Conservation (phyloP, 1,140 invertebrate genomes). For the Rhopalosiphum padi region DNA sequence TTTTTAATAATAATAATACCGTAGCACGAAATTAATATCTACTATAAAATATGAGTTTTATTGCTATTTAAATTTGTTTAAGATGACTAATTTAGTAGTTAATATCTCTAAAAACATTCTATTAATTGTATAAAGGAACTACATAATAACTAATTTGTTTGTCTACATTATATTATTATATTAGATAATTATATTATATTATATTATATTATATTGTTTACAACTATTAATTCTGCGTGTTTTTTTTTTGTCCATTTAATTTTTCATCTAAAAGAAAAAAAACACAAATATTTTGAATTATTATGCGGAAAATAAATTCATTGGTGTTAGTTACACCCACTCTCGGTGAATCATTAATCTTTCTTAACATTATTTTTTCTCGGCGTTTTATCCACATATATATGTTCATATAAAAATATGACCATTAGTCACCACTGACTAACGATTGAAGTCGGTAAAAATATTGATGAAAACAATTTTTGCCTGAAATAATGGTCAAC, state of each 20-base stretch:
- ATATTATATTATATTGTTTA: constrained; percentile 37
- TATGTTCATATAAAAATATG: background rate
- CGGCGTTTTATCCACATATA: background rate
- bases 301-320: background rate
- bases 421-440: background rate
- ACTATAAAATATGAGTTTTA: constrained; percentile 3
- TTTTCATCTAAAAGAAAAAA: background rate
- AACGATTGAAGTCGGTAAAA: background rate
- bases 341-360: background rate
- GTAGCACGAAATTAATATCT: constrained; percentile 41
- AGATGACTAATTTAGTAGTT: constrained; percentile 49
- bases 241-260: background rate
- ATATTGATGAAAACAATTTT: background rate
- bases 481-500: background rate
- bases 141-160: constrained; percentile 38
- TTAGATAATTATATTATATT: constrained; percentile 38
- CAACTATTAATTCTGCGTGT: background rate
- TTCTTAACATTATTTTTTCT: constrained; percentile 11
- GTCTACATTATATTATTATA: constrained; percentile 22
- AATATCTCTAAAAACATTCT: constrained; percentile 39
- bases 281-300: background rate
- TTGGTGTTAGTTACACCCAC: background rate
- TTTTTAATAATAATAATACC: background rate
- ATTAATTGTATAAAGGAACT: constrained; percentile 53
- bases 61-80: background rate